These are phyloP conservation scores for Uropetala carovei DNA, from an alignment of 2,888 invertebrate species.

Conservation along the genomic window DNA sequence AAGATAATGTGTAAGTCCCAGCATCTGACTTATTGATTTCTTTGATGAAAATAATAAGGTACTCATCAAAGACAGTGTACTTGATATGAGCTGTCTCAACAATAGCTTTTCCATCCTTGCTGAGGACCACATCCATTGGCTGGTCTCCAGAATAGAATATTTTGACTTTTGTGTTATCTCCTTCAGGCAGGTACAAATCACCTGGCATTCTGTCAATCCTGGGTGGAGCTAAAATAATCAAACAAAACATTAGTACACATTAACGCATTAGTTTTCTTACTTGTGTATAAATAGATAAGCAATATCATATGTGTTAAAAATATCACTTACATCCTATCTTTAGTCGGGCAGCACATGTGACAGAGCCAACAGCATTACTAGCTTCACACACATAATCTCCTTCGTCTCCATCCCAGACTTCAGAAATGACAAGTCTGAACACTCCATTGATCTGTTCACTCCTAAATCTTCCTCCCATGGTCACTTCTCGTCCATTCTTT, in stretches of 20 bases:
- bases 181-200: slow-evolving; percentile 92
- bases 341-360: slow-evolving; percentile 90
- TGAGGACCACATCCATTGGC: slow-evolving; percentile 92
- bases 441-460: slow-evolving; percentile 83
- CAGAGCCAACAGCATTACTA: slow-evolving; percentile 93
- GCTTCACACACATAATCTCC: slow-evolving; percentile 98
- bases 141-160: slow-evolving; percentile 97
- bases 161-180: slow-evolving; percentile 98
- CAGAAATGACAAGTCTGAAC: slow-evolving; percentile 90
- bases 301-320: too few relatives aligned
- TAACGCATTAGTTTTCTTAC: background rate
- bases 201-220: slow-evolving; percentile 93
- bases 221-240: slow-evolving; percentile 84
- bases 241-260: slow-evolving; percentile 61
- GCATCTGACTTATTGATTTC: slow-evolving; percentile 93
- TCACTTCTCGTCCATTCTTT: slow-evolving; percentile 93
- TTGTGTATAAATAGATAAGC: too few relatives aligned
- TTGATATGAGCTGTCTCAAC: slow-evolving; percentile 88
- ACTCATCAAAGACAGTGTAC: slow-evolving; percentile 97
- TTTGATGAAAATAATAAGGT: slow-evolving; percentile 95
- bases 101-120: slow-evolving; percentile 88
- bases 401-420: slow-evolving; percentile 93
- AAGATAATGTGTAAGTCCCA: slow-evolving; percentile 90
- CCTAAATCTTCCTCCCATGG: slow-evolving; percentile 83
- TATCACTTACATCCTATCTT: slow-evolving; percentile 90